Conservation (phyloP, 2,797 vertebrate genomes). For the Melanotaenia maccullochi region DNA sequence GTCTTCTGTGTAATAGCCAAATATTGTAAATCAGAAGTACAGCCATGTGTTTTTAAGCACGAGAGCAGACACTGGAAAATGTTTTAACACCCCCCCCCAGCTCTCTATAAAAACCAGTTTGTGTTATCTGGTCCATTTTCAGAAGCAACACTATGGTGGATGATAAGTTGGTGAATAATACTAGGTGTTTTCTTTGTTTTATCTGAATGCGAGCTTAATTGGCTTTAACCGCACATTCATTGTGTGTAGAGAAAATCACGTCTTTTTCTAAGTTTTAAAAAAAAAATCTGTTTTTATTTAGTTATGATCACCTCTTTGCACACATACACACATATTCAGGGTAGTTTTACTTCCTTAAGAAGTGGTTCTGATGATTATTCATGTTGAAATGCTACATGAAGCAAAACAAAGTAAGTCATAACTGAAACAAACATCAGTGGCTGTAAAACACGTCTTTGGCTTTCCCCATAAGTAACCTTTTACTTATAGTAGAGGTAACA, state of each 20-base stretch:
- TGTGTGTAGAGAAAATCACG: no score
- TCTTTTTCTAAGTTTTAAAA: background rate
- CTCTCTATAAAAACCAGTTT: background rate
- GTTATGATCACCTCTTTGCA: background rate
- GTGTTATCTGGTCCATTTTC: background rate
- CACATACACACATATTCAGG: background rate
- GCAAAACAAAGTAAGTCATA: background rate
- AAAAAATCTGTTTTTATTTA: background rate
- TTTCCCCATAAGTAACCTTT: background rate
- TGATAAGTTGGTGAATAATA: background rate
- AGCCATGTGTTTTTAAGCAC: background rate
- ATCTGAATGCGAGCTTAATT: no score
- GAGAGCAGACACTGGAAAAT: background rate
- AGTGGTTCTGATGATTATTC: background rate
- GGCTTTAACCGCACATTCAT: background rate
- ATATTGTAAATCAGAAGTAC: constrained; percentile 36
- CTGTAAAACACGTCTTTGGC: background rate
- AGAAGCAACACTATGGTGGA: background rate
- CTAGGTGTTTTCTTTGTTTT: no score
- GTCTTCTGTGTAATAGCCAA: constrained; percentile 33
- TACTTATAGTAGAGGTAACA: background rate
- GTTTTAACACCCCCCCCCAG: background rate
- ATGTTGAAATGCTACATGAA: background rate
- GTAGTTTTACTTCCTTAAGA: background rate
- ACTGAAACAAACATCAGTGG: background rate